Evolutionary conservation across 2,888 invertebrate genomes (phyloP).

Genomic region (Apodemia duryi): DNA sequence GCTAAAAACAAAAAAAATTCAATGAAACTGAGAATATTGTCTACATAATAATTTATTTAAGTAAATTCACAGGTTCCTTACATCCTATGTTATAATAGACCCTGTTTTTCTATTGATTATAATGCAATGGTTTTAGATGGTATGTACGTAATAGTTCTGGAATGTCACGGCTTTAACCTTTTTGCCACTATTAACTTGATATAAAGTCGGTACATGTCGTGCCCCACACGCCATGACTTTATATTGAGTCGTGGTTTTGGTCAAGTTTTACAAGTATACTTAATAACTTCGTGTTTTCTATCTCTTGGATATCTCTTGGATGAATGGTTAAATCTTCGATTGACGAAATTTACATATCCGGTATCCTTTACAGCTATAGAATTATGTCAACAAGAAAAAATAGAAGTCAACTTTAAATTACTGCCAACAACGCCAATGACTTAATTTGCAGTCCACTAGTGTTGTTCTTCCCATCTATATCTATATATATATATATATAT

Average conservation of each 20-base stretch:
- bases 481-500: too few species aligned
- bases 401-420: conserved; percentile 2
- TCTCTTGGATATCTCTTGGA: background rate
- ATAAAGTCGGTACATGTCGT: background rate
- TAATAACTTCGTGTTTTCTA: conserved; percentile 2
- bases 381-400: background rate
- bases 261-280: conserved; percentile 1
- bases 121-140: too few species aligned
- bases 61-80: too few species aligned
- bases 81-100: too few species aligned
- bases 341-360: conserved; percentile 6
- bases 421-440: conserved; percentile 1
- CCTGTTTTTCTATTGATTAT: too few species aligned
- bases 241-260: conserved; percentile 9
- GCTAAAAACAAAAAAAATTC: too few species aligned
- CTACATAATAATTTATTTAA: too few species aligned
- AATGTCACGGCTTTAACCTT: background rate
- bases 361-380: background rate
- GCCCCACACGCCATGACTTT: background rate
- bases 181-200: conserved; percentile 4
- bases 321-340: conserved; percentile 3
- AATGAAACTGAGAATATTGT: too few species aligned
- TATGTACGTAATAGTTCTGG: too few species aligned
- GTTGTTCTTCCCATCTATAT: conserved; percentile 1
- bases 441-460: conserved; percentile 1